Conservation (phyloP, 2,113 vertebrate species). For the Andinoacara biseriatus region DNA sequence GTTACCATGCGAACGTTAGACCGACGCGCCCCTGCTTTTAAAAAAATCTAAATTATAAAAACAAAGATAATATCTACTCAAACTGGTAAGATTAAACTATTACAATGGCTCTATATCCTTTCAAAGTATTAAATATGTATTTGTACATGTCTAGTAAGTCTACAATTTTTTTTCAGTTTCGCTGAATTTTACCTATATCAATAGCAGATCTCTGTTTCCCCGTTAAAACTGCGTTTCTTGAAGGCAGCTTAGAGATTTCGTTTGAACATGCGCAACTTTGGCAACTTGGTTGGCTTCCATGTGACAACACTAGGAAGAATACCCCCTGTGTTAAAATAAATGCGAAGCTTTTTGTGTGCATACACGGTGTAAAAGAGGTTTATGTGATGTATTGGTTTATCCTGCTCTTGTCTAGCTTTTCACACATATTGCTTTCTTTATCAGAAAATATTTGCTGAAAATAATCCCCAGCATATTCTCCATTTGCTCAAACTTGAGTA, state of each 20-base stretch:
- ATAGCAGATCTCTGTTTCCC: neutral
- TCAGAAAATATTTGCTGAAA: neutral
- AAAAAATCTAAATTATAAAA: neutral
- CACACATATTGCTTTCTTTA: neutral
- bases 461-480: neutral
- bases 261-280: conserved; percentile 11
- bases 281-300: neutral
- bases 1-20: neutral
- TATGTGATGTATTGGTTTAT: neutral
- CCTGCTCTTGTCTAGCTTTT: neutral
- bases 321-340: neutral
- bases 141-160: no score
- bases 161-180: neutral
- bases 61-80: neutral
- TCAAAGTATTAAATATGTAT: neutral
- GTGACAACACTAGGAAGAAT: neutral
- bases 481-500: neutral
- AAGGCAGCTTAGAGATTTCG: neutral
- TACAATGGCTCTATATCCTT: neutral
- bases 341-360: neutral
- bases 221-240: neutral
- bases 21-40: no score
- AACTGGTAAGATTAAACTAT: neutral
- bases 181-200: neutral
- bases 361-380: neutral